These are phyloP conservation scores for Neoascia interrupta DNA, from an alignment of 2,888 invertebrate species.

Conservation along the genomic window DNA sequence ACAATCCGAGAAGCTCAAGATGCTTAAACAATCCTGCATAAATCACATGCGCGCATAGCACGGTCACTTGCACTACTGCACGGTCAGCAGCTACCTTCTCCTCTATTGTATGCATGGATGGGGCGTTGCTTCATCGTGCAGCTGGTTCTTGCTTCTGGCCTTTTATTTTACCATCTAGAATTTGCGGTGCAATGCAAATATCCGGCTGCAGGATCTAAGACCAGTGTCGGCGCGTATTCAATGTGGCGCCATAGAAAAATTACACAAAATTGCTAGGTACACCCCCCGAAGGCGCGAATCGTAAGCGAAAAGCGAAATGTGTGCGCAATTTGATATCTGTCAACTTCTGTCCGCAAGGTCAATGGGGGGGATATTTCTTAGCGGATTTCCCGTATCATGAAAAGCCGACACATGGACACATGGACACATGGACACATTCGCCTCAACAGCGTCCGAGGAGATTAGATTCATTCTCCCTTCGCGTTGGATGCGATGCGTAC, in stretches of 20 bases:
- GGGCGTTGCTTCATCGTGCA: slow-evolving; percentile 58
- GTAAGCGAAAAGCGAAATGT: slow-evolving; percentile 42
- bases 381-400: slow-evolving; percentile 55
- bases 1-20: slow-evolving; percentile 47
- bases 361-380: slow-evolving; percentile 63
- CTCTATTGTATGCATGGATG: slow-evolving; percentile 33
- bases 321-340: slow-evolving; percentile 66
- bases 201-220: slow-evolving; percentile 59
- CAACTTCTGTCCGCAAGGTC: slow-evolving; percentile 69
- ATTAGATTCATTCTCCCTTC: slow-evolving; percentile 47
- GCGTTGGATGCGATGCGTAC: slow-evolving; percentile 12
- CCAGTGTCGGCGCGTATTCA: slow-evolving; percentile 28
- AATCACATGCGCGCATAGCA: slow-evolving; percentile 48
- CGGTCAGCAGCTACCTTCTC: slow-evolving; percentile 21
- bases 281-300: slow-evolving; percentile 1
- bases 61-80: slow-evolving; percentile 7
- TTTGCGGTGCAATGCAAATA: slow-evolving; percentile 59
- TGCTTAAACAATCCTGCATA: slow-evolving; percentile 62
- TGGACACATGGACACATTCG: slow-evolving; percentile 16
- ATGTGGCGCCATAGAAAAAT: slow-evolving; percentile 67
- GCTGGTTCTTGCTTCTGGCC: slow-evolving; percentile 61
- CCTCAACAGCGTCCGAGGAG: slow-evolving; percentile 42
- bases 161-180: slow-evolving; percentile 48
- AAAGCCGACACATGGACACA: slow-evolving; percentile 42
- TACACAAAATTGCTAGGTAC: slow-evolving; percentile 58